phyloP scores from a whole-genome alignment of 92 coral and sea anemone species.

The Porites evermanni region DNA sequence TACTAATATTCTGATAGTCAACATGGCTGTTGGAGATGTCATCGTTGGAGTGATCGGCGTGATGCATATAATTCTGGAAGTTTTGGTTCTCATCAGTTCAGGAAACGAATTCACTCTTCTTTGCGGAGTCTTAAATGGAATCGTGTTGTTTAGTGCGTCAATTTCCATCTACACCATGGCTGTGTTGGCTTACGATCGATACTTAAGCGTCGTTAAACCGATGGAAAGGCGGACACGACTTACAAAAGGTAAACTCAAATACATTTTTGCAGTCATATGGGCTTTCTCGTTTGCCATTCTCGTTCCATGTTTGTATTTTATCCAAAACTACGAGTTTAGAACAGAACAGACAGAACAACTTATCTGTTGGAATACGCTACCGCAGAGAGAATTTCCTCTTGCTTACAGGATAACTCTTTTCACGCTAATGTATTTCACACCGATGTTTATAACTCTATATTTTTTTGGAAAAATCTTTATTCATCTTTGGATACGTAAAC shows the following conservation, averaged over 20 bases:
- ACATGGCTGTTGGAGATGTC: constrained; percentile 72
- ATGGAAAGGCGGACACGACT: constrained; percentile 47
- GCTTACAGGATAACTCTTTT: constrained; percentile 61
- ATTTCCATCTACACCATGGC: constrained; percentile 73
- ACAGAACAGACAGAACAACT: constrained; percentile 16
- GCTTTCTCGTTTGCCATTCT: constrained; percentile 32
- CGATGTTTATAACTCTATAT: constrained; percentile 51
- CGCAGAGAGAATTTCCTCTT: constrained; percentile 50
- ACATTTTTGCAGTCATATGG: constrained; percentile 69
- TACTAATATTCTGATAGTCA: constrained; percentile 68
- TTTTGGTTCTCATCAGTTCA: neutral
- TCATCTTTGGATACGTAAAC: constrained; percentile 63
- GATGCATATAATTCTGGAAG: constrained; percentile 61
- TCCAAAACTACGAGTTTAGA: constrained; percentile 5
- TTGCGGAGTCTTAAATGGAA: constrained; percentile 56
- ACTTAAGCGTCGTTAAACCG: constrained; percentile 70
- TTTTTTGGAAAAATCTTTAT: constrained; percentile 30
- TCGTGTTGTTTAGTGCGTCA: constrained; percentile 59
- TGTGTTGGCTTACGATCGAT: constrained; percentile 64
- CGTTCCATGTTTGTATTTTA: constrained; percentile 48
- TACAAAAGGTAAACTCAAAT: constrained; percentile 45
- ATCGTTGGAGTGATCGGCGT: constrained; percentile 62
- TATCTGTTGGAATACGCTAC: constrained; percentile 74
- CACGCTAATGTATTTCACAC: constrained; percentile 60
- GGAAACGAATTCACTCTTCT: neutral